A percentile compares a stretch with the other conserved stretches of the same genome.
Evolutionary conservation across 2,113 vertebrate genomes (phyloP).

Genomic region (Nothoprocta pentlandii): DNA sequence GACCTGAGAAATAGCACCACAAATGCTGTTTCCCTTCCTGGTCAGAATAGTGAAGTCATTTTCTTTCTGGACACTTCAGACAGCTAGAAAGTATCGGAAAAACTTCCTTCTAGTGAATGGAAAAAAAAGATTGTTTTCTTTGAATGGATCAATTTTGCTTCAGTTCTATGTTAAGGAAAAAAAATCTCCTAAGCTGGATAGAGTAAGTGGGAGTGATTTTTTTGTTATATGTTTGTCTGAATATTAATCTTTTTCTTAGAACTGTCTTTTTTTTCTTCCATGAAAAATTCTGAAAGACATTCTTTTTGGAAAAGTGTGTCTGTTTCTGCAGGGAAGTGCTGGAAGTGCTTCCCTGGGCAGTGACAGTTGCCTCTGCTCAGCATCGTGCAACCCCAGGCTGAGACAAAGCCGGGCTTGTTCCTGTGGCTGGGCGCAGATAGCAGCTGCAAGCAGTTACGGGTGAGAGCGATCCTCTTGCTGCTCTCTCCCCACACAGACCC

Average conservation of each 20-base stretch:
- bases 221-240: too few relatives aligned
- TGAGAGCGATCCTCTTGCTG: constrained; percentile 8
- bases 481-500: neutral
- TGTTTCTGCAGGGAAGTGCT: neutral
- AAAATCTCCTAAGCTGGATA: neutral
- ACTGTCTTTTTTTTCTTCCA: neutral
- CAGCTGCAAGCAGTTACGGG: constrained; percentile 71
- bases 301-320: neutral
- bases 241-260: neutral
- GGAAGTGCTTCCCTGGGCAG: constrained; percentile 10
- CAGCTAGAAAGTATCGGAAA: neutral
- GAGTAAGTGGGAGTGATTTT: neutral
- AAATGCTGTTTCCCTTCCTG: fast-evolving
- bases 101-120: neutral
- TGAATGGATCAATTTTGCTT: neutral
- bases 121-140: neutral
- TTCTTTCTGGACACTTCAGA: neutral
- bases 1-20: neutral
- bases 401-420: constrained; percentile 71
- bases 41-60: neutral
- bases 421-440: constrained; percentile 8
- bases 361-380: constrained; percentile 10
- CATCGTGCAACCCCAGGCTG: neutral
- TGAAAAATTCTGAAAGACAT: neutral
- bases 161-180: neutral